phyloP scores from a whole-genome alignment of 2,113 vertebrate genomes.

The Hemiprocne comata region DNA sequence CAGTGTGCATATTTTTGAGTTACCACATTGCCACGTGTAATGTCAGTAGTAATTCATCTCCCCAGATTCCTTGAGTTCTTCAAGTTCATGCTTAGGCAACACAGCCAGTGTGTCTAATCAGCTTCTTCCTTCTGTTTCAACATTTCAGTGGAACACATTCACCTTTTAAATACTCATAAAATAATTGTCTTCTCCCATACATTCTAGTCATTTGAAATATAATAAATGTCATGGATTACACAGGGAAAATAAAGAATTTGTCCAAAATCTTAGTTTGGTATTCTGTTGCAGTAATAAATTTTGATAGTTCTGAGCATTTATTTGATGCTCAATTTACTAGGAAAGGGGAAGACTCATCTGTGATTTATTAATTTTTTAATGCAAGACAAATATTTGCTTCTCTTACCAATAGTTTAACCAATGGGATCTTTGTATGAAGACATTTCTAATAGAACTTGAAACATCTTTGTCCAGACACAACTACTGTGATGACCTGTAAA shows the following conservation, averaged over 20 bases:
- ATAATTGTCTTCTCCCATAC: not conserved
- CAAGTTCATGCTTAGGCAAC: not conserved
- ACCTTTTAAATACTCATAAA: not conserved
- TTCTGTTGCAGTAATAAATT: not conserved
- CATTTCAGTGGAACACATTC: not conserved
- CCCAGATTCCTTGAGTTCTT: not conserved
- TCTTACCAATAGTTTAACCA: not conserved
- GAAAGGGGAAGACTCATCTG: not conserved
- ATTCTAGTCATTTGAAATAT: not conserved
- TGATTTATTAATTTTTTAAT: not conserved
- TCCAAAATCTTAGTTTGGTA: not conserved
- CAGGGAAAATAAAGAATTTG: not conserved
- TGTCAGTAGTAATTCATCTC: not conserved
- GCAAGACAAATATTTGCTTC: not conserved
- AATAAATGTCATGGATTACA: not conserved
- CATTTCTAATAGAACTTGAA: not conserved
- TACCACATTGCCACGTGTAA: not conserved
- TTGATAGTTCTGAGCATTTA: not conserved
- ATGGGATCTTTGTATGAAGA: not conserved
- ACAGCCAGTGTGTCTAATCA: not conserved
- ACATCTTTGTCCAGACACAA: not conserved
- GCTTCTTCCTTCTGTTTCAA: not conserved
- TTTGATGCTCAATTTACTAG: not conserved
- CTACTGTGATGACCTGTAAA: not conserved
- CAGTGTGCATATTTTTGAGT: not conserved